These are phyloP conservation scores for Phasia obesa DNA, from an alignment of 2,888 invertebrate genomes.

Conservation along the genomic window DNA sequence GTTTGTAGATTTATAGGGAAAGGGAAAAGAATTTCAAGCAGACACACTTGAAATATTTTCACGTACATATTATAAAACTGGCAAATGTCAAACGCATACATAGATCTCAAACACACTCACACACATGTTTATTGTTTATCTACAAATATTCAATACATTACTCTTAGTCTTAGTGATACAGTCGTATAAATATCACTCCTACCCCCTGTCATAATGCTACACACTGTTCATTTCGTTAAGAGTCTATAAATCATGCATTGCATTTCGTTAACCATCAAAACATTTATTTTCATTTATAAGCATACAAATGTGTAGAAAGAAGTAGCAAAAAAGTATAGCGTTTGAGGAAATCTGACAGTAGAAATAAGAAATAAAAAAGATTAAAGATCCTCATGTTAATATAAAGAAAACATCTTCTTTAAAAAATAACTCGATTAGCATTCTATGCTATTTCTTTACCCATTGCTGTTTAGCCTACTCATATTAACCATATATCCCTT, in stretches of 20 bases:
- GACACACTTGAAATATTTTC: conserved; percentile 79
- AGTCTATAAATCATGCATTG: conserved; percentile 72
- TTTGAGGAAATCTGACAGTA: background rate
- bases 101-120: conserved; percentile 35
- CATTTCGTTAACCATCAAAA: conserved; percentile 71
- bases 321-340: conserved; percentile 27
- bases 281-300: conserved; percentile 68
- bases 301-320: background rate
- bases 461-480: background rate
- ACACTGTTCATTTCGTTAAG: conserved; percentile 59
- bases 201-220: background rate
- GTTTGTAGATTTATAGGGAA: conserved; percentile 1
- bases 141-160: conserved; percentile 65
- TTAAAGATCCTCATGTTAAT: background rate
- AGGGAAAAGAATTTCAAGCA: conserved; percentile 41
- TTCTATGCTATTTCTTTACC: conserved; percentile 23
- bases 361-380: background rate
- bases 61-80: conserved; percentile 79
- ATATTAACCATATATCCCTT: conserved; percentile 34
- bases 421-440: too few relatives aligned
- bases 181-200: conserved; percentile 29
- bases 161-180: conserved; percentile 19
- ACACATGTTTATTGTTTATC: conserved; percentile 60
- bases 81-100: conserved; percentile 77
- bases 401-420: too few relatives aligned